Conservation (phyloP, 1,140 invertebrate genomes). For the Drosophila kohkoa region DNA sequence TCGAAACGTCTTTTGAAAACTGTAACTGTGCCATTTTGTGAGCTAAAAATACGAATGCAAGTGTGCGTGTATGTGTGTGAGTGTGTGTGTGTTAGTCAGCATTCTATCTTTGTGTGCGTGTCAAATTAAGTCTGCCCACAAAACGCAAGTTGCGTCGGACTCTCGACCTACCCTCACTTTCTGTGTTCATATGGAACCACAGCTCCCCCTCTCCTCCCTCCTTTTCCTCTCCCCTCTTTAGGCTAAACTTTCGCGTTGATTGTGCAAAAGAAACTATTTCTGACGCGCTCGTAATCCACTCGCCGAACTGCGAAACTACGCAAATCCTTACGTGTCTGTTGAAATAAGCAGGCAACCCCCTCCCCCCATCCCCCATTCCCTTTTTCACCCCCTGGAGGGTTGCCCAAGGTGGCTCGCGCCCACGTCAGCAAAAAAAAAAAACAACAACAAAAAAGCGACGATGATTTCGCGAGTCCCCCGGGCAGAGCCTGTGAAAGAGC, state of each 20-base stretch:
- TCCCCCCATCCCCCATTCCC: background rate
- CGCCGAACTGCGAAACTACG: conserved; percentile 48
- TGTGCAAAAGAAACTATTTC: conserved; percentile 71
- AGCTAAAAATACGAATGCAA: conserved; percentile 63
- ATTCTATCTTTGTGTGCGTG: conserved; percentile 19
- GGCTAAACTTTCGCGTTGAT: conserved; percentile 33
- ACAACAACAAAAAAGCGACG: conserved; percentile 53
- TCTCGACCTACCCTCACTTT: conserved; percentile 23
- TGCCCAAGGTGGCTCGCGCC: conserved; percentile 58
- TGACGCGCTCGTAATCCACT: conserved; percentile 54
- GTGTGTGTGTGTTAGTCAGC: background rate
- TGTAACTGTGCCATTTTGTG: conserved; percentile 63
- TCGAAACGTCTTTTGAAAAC: conserved; percentile 39
- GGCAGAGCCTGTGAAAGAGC: conserved; percentile 56
- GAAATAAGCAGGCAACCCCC: conserved; percentile 53
- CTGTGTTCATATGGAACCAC: background rate
- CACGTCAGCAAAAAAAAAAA: conserved; percentile 70
- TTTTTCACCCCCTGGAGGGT: background rate
- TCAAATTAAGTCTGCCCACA: conserved; percentile 76
- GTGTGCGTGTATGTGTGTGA: conserved; percentile 28
- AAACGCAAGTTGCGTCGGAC: conserved; percentile 51
- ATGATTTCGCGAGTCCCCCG: conserved; percentile 75
- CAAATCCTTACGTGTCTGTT: conserved; percentile 76
- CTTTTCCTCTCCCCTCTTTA: background rate
- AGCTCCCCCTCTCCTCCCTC: background rate